phyloP scores from a whole-genome alignment of 2,797 vertebrate genomes.

The Esox masquinongy region DNA sequence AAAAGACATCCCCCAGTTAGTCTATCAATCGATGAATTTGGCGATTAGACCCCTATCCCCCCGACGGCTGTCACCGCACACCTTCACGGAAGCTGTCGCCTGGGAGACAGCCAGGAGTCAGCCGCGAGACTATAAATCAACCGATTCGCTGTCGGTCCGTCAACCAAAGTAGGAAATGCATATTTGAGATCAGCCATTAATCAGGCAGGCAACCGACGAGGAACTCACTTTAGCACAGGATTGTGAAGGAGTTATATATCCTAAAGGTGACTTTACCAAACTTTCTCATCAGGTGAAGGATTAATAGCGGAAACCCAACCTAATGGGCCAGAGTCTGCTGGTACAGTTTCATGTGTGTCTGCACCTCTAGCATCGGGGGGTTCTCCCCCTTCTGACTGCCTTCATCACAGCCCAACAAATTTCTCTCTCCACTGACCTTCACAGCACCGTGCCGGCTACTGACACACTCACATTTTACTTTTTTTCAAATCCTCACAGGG shows the following conservation, averaged over 20 bases:
- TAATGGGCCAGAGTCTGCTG: background rate
- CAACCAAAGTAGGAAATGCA: no score
- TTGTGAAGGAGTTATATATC: background rate
- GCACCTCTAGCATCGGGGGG: background rate
- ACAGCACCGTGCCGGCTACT: background rate
- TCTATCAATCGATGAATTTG: background rate
- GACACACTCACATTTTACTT: background rate
- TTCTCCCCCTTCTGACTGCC: conserved; percentile 1
- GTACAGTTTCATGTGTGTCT: background rate
- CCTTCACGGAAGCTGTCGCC: background rate
- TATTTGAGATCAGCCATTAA: background rate
- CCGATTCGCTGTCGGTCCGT: background rate
- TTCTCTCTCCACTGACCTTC: conserved; percentile 6
- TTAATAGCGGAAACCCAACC: background rate
- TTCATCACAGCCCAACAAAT: conserved; percentile 2
- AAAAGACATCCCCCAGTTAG: background rate
- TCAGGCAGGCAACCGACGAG: background rate
- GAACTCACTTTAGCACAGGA: background rate
- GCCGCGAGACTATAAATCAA: background rate
- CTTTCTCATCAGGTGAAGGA: background rate
- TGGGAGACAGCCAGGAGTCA: background rate
- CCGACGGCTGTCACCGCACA: background rate
- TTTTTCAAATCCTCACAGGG: no score
- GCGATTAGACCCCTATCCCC: background rate
- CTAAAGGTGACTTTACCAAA: background rate